Conservation (phyloP, 1,140 invertebrate genomes). For the Orius insidiosus region DNA sequence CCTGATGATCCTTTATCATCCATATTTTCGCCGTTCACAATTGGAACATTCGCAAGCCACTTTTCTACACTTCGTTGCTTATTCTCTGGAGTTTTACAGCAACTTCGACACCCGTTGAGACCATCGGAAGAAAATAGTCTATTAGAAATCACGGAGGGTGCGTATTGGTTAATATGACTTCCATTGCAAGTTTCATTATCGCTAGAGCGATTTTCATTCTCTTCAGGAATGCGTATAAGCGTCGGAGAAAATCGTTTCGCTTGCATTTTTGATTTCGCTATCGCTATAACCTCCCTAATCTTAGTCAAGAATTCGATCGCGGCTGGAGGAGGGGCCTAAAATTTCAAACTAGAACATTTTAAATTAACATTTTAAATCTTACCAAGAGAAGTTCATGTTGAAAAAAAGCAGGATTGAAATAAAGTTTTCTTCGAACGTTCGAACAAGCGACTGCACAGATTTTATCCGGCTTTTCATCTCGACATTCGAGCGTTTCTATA, state of each 20-base stretch:
- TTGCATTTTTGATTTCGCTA: constrained; percentile 72
- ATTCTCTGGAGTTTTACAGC: constrained; percentile 33
- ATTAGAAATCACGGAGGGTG: constrained; percentile 19
- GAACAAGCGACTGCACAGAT: constrained; percentile 40
- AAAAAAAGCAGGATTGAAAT: constrained; percentile 77
- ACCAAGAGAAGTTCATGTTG: constrained; percentile 66
- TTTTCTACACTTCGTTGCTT: constrained; percentile 53
- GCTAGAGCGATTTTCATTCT: constrained; percentile 34
- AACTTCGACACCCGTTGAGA: constrained; percentile 32
- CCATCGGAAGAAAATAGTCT: constrained; percentile 19
- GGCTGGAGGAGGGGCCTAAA: constrained; percentile 64
- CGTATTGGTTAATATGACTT: constrained; percentile 17
- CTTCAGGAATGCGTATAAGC: constrained; percentile 63
- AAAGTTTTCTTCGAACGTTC: constrained; percentile 53
- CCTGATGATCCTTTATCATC: too few species aligned
- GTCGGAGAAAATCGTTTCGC: constrained; percentile 58
- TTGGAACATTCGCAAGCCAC: constrained; percentile 54
- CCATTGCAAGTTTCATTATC: too few species aligned
- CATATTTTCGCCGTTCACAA: constrained; percentile 26
- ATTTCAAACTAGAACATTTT: too few species aligned
- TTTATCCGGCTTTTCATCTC: constrained; percentile 39
- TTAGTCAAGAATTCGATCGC: constrained; percentile 70
- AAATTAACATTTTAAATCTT: constrained; percentile 27
- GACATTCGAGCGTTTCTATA: constrained; percentile 51
- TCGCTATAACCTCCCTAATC: constrained; percentile 72